A percentile compares a stretch with the other conserved stretches of the same genome.
Evolutionary conservation across 2,888 invertebrate species (phyloP).

Genomic region (Sinohyriopsis cumingii): DNA sequence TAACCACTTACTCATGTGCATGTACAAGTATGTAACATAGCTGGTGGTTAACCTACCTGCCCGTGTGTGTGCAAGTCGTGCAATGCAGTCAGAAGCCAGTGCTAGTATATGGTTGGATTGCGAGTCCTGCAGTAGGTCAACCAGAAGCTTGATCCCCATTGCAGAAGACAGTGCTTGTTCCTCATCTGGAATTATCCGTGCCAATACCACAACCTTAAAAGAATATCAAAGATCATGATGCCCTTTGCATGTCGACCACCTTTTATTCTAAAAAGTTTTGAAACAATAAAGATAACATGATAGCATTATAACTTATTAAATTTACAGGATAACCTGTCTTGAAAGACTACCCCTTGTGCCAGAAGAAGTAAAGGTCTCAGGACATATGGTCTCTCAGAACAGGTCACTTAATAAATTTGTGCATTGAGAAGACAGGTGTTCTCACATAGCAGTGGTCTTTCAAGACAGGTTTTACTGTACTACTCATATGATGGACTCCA

Average conservation of each 20-base stretch:
- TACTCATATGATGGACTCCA: too few species aligned
- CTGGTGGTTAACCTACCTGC: constrained; percentile 57
- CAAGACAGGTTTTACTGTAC: not conserved
- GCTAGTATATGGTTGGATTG: constrained; percentile 57
- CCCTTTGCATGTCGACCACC: too few species aligned
- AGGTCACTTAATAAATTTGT: too few species aligned
- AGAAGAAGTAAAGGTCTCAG: too few species aligned
- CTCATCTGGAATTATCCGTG: constrained; percentile 70
- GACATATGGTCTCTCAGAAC: too few species aligned
- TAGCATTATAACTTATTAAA: not conserved
- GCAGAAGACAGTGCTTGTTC: constrained; percentile 70
- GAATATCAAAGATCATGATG: too few species aligned
- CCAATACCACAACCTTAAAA: constrained; percentile 66
- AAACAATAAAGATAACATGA: not conserved
- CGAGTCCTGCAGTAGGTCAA: constrained; percentile 66
- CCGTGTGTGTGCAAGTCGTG: constrained; percentile 68
- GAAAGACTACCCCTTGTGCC: not conserved
- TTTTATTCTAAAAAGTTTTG: too few species aligned
- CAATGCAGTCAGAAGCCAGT: constrained; percentile 68
- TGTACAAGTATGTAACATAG: not conserved
- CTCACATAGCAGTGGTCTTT: too few species aligned
- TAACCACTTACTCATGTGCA: too few species aligned
- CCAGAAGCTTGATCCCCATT: constrained; percentile 68
- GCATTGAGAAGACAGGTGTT: too few species aligned
- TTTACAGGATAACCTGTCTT: not conserved